A percentile compares a stretch with the other conserved stretches of the same genome.
phyloP scores from a whole-genome alignment of 2,797 vertebrate genomes.

The Anguilla pacifica region DNA sequence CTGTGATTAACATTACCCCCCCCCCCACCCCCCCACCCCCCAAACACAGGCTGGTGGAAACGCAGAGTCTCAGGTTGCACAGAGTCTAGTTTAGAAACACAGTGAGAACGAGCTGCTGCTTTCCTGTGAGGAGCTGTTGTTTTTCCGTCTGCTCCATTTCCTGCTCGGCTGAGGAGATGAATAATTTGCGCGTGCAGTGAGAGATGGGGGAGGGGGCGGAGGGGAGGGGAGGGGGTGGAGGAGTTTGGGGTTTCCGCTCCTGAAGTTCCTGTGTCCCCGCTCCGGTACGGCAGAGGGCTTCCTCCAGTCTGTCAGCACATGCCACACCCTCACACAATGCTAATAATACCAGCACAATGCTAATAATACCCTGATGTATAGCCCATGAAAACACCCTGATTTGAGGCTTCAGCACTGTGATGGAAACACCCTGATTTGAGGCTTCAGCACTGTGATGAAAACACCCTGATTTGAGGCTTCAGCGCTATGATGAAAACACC shows the following conservation, averaged over 20 bases:
- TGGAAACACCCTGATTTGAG: no score
- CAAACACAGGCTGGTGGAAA: neutral
- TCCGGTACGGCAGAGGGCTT: neutral
- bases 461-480: no score
- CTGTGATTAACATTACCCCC: neutral
- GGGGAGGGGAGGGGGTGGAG: neutral
- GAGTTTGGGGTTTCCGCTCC: neutral
- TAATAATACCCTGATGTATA: no score
- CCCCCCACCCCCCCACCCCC: neutral
- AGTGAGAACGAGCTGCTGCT: constrained; percentile 8
- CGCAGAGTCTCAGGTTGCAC: neutral
- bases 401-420: no score
- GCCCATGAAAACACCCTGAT: no score
- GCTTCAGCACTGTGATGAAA: no score
- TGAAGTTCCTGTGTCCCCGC: neutral
- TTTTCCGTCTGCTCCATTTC: constrained; percentile 2
- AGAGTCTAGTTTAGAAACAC: neutral
- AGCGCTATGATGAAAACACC: no score
- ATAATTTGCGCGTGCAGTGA: neutral
- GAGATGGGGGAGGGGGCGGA: neutral
- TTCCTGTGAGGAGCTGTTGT: neutral
- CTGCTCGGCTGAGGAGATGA: neutral
- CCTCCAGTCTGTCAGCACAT: neutral
- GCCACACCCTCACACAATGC: neutral
- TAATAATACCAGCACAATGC: no score